Conservation (phyloP, 2,888 invertebrate genomes). For the Oscheius sp. region DNA sequence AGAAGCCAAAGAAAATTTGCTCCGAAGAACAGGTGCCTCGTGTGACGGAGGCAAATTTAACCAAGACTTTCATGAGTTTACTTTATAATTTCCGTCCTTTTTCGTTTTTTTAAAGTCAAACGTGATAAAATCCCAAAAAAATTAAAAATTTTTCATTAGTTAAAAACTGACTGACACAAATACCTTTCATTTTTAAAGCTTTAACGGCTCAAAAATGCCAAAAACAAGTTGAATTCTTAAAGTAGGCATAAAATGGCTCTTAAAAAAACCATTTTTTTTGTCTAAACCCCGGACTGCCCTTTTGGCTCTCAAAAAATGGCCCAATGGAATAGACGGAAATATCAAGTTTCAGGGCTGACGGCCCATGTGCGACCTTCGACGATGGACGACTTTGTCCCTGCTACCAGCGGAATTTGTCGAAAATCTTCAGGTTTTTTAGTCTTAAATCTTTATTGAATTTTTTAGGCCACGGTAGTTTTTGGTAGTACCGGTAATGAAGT, state of each 20-base stretch:
- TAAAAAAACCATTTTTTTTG: neutral
- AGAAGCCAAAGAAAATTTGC: too few species aligned
- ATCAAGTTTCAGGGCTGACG: slow-evolving; percentile 22
- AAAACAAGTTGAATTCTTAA: too few species aligned
- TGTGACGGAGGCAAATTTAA: too few species aligned
- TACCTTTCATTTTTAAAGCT: too few species aligned
- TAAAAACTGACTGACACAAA: too few species aligned
- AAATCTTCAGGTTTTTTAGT: slow-evolving; percentile 72
- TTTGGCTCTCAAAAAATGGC: neutral
- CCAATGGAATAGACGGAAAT: neutral
- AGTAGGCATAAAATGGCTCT: neutral
- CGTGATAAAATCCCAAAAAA: too few species aligned
- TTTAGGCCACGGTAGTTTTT: slow-evolving; percentile 34
- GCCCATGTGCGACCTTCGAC: slow-evolving; percentile 70
- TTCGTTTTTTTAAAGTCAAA: too few species aligned
- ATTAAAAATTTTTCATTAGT: too few species aligned
- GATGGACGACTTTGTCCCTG: slow-evolving; percentile 77
- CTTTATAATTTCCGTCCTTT: too few species aligned
- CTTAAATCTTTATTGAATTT: neutral
- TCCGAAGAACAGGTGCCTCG: too few species aligned
- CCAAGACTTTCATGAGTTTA: too few species aligned
- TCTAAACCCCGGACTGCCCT: neutral
- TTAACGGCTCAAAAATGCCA: too few species aligned
- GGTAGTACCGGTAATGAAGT: slow-evolving; percentile 76
- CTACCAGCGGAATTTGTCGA: slow-evolving; percentile 74